Percentiles rank a stretch among this genome's conserved stretches.
phyloP scores from a whole-genome alignment of 2,888 invertebrate species.

The Philereme vetulata region DNA sequence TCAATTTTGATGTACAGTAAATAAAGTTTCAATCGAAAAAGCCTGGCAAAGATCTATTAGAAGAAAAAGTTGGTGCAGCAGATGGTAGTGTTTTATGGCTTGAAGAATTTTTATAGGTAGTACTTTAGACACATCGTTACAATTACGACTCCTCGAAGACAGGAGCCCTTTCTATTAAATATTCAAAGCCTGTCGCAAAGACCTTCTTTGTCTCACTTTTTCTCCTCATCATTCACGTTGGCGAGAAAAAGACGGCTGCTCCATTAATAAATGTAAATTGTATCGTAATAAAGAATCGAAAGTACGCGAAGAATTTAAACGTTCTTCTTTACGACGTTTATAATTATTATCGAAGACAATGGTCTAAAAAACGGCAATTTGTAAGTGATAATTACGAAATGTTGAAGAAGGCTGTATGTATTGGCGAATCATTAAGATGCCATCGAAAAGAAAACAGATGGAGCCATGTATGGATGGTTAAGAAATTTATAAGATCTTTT shows the following conservation, averaged over 20 bases:
- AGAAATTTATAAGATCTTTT: slow-evolving; percentile 63
- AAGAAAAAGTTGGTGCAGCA: slow-evolving; percentile 2
- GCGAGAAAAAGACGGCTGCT: slow-evolving; percentile 29
- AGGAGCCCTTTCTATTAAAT: slow-evolving; percentile 16
- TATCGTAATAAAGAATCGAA: slow-evolving; percentile 21
- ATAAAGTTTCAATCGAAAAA: no score
- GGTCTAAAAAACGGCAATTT: slow-evolving; percentile 53
- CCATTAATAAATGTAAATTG: slow-evolving; percentile 31
- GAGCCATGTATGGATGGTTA: slow-evolving; percentile 50
- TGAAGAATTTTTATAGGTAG: not conserved
- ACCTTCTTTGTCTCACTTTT: slow-evolving; percentile 32
- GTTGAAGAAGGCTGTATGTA: slow-evolving; percentile 56
- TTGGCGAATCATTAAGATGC: slow-evolving; percentile 65
- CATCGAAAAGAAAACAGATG: slow-evolving; percentile 57
- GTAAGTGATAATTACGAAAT: slow-evolving; percentile 51
- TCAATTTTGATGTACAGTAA: no score
- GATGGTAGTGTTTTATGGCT: slow-evolving; percentile 1
- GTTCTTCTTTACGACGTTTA: slow-evolving; percentile 38
- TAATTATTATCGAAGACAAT: slow-evolving; percentile 48
- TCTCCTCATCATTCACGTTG: slow-evolving; percentile 28
- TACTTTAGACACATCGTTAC: slow-evolving; percentile 17
- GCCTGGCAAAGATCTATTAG: no score
- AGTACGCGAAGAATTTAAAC: slow-evolving; percentile 23
- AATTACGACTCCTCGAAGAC: slow-evolving; percentile 15
- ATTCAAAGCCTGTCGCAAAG: slow-evolving; percentile 32